phyloP scores from a whole-genome alignment of 2,888 invertebrate genomes.

The Meliscaeva auricollis region DNA sequence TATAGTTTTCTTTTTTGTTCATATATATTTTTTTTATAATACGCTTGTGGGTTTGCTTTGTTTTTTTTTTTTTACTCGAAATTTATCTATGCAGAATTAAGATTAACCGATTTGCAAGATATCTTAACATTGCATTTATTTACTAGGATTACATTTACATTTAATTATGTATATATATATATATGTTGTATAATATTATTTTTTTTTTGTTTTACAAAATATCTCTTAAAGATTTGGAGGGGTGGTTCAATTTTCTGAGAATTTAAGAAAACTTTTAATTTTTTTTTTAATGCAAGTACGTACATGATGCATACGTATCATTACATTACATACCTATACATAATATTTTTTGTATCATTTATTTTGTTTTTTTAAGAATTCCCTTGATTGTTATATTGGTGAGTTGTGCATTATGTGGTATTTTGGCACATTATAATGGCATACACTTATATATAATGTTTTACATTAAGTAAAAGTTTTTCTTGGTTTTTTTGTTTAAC shows the following conservation, averaged over 20 bases:
- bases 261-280: constrained; percentile 50
- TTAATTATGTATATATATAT: constrained; percentile 19
- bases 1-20: constrained; percentile 20
- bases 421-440: constrained; percentile 76
- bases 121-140: constrained; percentile 48
- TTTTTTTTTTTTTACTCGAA: constrained; percentile 29
- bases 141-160: constrained; percentile 36
- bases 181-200: constrained; percentile 7
- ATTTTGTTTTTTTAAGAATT: constrained; percentile 54
- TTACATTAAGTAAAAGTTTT: constrained; percentile 9
- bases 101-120: constrained; percentile 53
- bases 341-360: not conserved
- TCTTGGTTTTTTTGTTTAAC: not conserved
- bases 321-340: too few species aligned
- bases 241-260: constrained; percentile 73
- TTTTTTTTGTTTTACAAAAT: constrained; percentile 66
- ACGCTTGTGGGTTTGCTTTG: not conserved
- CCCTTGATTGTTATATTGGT: constrained; percentile 74
- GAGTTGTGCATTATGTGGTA: constrained; percentile 75
- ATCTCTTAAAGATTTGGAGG: constrained; percentile 67
- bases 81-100: constrained; percentile 35
- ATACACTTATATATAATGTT: constrained; percentile 50
- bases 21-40: constrained; percentile 22
- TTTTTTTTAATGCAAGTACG: constrained; percentile 6
- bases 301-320: not conserved